phyloP scores from a whole-genome alignment of 2,113 vertebrate species.

The Phalacrocorax brasilianus region DNA sequence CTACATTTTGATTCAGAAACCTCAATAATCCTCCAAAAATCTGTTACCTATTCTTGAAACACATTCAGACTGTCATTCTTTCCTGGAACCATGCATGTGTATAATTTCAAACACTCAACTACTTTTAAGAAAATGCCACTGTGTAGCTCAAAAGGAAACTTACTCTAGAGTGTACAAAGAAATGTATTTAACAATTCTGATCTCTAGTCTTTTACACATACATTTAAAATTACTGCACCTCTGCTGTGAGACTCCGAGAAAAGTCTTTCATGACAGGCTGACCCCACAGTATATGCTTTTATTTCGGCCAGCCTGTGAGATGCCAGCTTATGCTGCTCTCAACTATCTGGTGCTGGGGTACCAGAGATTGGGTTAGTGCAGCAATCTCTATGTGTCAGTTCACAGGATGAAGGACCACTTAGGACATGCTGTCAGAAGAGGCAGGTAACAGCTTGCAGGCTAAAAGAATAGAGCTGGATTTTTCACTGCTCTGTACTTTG shows the following conservation, averaged over 20 bases:
- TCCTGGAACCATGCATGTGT: not conserved
- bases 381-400: not conserved
- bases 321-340: not conserved
- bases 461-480: not conserved
- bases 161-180: not conserved
- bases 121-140: not conserved
- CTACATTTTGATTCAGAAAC: not conserved
- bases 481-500: not conserved
- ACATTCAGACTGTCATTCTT: not conserved
- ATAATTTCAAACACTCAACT: not conserved
- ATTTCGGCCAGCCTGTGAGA: not conserved
- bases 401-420: not conserved
- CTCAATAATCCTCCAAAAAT: not conserved
- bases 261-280: not conserved
- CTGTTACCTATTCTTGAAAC: not conserved
- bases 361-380: not conserved
- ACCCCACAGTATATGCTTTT: not conserved
- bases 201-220: not conserved
- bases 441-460: not conserved
- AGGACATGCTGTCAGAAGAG: not conserved
- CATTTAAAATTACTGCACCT: not conserved
- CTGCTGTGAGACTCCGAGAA: not conserved
- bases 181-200: not conserved
- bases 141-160: not conserved
- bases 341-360: not conserved